Evolutionary conservation across 2,113 vertebrate genomes (phyloP).

Genomic region (Larimichthys polyactis): DNA sequence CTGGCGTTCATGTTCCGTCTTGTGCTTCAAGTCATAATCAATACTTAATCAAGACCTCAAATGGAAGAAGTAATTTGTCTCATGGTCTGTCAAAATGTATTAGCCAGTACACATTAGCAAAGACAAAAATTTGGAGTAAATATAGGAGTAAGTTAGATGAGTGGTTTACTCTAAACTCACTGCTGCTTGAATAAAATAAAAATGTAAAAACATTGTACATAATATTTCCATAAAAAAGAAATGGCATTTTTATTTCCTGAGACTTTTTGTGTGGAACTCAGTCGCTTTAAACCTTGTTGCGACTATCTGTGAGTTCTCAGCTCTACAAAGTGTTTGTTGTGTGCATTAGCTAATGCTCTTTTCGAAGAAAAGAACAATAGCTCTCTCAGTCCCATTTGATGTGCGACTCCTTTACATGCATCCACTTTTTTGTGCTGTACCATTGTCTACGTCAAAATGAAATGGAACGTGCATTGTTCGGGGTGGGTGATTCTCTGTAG

Average conservation of each 20-base stretch:
- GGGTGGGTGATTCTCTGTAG: slow-evolving; percentile 78
- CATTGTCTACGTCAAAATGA: slow-evolving; percentile 68
- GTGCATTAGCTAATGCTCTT: slow-evolving; percentile 56
- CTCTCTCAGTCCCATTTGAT: slow-evolving; percentile 58
- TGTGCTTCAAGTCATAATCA: not conserved
- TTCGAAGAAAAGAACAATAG: slow-evolving; percentile 70
- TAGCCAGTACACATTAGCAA: slow-evolving; percentile 3
- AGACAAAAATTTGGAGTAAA: not conserved
- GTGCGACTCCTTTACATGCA: slow-evolving; percentile 56
- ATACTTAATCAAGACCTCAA: slow-evolving; percentile 8
- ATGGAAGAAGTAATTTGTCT: not conserved
- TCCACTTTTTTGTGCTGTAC: slow-evolving; percentile 64
- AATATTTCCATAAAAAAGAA: not conserved
- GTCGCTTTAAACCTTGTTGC: slow-evolving; percentile 5
- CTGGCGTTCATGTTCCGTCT: not conserved
- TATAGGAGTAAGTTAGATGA: not conserved
- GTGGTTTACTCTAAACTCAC: not conserved
- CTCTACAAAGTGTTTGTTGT: slow-evolving; percentile 37
- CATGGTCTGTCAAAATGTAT: not conserved
- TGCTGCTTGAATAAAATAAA: not conserved
- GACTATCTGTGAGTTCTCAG: slow-evolving; percentile 2
- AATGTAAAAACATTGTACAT: not conserved
- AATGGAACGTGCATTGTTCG: slow-evolving; percentile 75
- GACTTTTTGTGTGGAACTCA: not conserved
- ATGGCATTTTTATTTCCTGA: not conserved